phyloP scores from a whole-genome alignment of 2,113 vertebrate species.

The Vulpes vulpes region DNA sequence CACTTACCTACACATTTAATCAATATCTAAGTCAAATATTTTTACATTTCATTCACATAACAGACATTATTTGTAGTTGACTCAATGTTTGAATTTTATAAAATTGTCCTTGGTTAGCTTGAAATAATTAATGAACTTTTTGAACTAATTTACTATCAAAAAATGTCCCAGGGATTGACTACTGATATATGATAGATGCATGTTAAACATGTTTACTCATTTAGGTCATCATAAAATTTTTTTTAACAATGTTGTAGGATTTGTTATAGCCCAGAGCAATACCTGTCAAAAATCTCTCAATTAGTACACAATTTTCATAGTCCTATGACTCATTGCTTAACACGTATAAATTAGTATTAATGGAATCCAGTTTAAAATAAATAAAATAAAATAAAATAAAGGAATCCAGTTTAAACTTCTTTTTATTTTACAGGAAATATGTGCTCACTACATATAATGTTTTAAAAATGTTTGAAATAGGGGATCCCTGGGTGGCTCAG shows the following conservation, averaged over 20 bases:
- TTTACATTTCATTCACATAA: background rate
- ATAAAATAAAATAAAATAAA: too few species aligned
- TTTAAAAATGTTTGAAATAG: background rate
- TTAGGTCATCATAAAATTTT: constrained; percentile 47
- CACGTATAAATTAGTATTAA: background rate
- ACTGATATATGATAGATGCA: background rate
- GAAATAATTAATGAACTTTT: background rate
- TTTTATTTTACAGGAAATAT: background rate
- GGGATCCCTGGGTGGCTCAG: too few species aligned
- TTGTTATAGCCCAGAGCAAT: constrained; percentile 6
- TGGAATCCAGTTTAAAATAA: background rate
- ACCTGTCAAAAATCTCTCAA: constrained; percentile 42
- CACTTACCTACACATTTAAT: background rate
- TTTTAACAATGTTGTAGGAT: background rate
- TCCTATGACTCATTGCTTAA: background rate
- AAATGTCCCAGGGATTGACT: background rate
- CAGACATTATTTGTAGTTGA: background rate
- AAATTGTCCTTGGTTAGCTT: background rate
- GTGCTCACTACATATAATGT: background rate
- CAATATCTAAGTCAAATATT: background rate
- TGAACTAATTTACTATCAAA: background rate
- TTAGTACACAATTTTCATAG: background rate
- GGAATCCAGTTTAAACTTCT: background rate
- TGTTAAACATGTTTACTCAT: constrained; percentile 17
- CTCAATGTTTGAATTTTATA: background rate